A percentile compares a stretch with the other conserved stretches of the same genome.
phyloP scores from a whole-genome alignment of 1,140 invertebrate genomes.

The Oryzaephilus surinamensis region DNA sequence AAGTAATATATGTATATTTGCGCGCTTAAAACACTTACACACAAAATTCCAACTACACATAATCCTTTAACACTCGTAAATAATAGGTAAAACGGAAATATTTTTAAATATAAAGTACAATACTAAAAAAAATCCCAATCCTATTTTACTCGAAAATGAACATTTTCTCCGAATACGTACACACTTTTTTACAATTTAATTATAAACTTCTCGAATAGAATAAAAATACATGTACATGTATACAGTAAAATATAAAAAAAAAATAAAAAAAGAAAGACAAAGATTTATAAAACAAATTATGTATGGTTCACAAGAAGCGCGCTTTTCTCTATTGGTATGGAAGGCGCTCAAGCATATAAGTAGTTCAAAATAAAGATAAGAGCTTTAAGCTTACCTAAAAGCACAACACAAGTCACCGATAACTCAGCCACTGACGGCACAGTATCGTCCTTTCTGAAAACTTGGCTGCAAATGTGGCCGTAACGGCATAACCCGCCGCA shows the following conservation, averaged over 20 bases:
- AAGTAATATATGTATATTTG: constrained; percentile 7
- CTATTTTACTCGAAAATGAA: constrained; percentile 5
- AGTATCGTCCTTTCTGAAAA: constrained; percentile 19
- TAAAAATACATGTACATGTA: constrained; percentile 12
- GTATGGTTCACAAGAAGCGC: too few species aligned
- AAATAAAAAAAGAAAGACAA: too few species aligned
- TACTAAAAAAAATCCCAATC: not conserved
- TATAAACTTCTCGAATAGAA: too few species aligned
- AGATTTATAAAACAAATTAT: too few species aligned
- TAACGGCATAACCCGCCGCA: constrained; percentile 27
- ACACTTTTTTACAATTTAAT: too few species aligned
- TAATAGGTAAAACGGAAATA: not conserved
- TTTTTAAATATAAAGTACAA: too few species aligned
- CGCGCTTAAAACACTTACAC: not conserved
- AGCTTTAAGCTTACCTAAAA: constrained; percentile 12
- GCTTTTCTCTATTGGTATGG: too few species aligned
- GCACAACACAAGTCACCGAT: constrained; percentile 14
- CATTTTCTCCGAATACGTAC: too few species aligned
- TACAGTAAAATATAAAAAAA: constrained; percentile 1
- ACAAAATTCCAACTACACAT: constrained; percentile 3
- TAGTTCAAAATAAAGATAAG: constrained; percentile 10
- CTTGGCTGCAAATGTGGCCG: constrained; percentile 27
- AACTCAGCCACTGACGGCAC: constrained; percentile 10
- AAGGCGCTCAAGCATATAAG: constrained; percentile 10
- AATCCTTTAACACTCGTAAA: constrained; percentile 5